Base-by-base conservation (phyloP, 1,140 invertebrate genomes). In the Drosophila arawakana region DNA sequence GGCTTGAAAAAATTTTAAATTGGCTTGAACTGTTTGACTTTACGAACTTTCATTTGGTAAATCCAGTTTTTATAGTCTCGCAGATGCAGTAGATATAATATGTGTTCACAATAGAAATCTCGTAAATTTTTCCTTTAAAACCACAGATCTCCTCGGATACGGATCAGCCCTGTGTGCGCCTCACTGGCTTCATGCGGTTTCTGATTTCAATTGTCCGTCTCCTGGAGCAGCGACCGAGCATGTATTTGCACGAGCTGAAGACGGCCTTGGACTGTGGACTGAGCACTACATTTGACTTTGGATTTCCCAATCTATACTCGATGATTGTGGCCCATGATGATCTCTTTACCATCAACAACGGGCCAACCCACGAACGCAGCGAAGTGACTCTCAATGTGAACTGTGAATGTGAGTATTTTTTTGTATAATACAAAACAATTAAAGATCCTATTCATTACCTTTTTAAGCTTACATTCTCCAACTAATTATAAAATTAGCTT, bases 291-390 rank as follows among this genome's bases (percentile, higher is more conserved):
- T 92, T 92, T 71, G 84, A 90, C 43, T 92, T 80, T 41, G 91
- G 91, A 7, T 95, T 93, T 76, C 93, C 93, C 0, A 94, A 92
- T 68, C 57, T 93, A 0, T 86, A 84, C 35, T 71, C 92, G 4
- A 72, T 95, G 8, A 89, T 95, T n/a, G 91, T 93, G 66, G 92
- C 94, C 2, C 92, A 95, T 30, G 92, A 93, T 7, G 94, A 95
- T 76, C 93, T 95, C 8, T 92, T 92, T 50, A 73, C 76, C 0
- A 11, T 91, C 7, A 81, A 79, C 47, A 60, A 65, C 35, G 83
- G 80, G 10, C 44, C 73, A 43, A 80, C 80, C 0, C 89, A 91
- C 59, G 91, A 92, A 21, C 78, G 81, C 15, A 84, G 83, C 7
- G 78, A 91, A 43, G 68, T 92, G 6, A 58, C 75, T 2, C 39